Conservation (phyloP, 2,888 invertebrate species). For the Tipula unca region DNA sequence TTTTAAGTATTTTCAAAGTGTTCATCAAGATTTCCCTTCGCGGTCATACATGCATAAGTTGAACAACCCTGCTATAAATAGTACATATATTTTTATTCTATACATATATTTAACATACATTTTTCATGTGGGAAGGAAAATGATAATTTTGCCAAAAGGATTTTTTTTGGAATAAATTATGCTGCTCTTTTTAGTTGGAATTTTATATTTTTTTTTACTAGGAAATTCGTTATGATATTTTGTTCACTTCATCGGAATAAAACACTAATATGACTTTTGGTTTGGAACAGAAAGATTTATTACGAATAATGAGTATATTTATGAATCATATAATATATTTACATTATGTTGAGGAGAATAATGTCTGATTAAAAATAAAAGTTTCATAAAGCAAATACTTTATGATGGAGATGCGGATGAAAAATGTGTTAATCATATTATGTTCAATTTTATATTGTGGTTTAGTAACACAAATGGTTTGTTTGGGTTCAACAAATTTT, state of each 20-base stretch:
- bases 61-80: neutral
- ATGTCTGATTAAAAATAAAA: neutral
- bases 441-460: too few relatives aligned
- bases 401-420: neutral
- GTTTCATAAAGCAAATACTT: neutral
- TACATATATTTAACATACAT: too few relatives aligned
- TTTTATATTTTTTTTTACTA: neutral
- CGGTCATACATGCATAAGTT: too few relatives aligned
- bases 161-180: neutral
- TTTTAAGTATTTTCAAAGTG: too few relatives aligned
- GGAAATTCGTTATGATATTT: neutral
- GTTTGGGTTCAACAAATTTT: too few relatives aligned
- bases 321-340: neutral
- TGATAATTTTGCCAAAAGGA: neutral
- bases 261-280: neutral
- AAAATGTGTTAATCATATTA: too few relatives aligned
- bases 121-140: neutral
- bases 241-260: neutral
- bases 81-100: too few relatives aligned
- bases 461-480: too few relatives aligned
- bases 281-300: neutral
- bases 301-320: neutral
- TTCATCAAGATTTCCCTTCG: too few relatives aligned
- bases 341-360: too few relatives aligned
- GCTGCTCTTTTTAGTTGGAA: neutral